These are phyloP conservation scores for Tangachromis dhanisi DNA, from an alignment of 2,113 vertebrate species.

Conservation along the genomic window DNA sequence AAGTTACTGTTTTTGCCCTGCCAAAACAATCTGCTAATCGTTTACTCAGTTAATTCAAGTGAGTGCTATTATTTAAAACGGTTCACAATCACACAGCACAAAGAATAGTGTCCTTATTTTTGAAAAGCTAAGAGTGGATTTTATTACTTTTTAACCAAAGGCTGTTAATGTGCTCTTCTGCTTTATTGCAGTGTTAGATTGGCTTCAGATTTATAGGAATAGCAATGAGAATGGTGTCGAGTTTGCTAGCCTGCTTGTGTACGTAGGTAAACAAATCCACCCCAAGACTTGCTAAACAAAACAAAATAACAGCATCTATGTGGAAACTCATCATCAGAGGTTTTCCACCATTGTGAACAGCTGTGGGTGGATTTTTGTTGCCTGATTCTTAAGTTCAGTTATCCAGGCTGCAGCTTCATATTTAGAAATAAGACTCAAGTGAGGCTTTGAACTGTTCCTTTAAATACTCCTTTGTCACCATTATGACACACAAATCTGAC, in stretches of 20 bases:
- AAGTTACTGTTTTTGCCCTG: background rate
- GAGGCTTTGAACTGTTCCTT: background rate
- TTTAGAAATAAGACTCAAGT: background rate
- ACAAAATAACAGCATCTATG: background rate
- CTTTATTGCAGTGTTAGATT: background rate
- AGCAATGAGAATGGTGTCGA: background rate
- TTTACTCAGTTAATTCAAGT: background rate
- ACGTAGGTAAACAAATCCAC: background rate
- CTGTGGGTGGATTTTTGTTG: background rate
- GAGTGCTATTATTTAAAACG: background rate
- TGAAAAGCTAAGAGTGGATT: background rate
- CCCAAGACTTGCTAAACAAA: background rate
- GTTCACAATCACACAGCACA: background rate
- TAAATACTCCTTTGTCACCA: background rate
- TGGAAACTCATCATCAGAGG: background rate
- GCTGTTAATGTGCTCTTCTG: background rate
- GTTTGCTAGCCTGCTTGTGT: background rate
- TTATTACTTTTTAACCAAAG: background rate
- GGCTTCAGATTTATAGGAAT: background rate
- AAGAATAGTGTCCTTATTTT: background rate
- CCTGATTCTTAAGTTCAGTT: background rate
- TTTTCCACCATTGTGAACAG: background rate
- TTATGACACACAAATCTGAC: background rate
- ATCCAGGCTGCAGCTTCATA: background rate
- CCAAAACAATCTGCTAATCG: background rate